Percentiles rank a stretch among this genome's conserved stretches.
Conservation (phyloP, 2,797 vertebrate species). For the Sarcophilus harrisii region DNA sequence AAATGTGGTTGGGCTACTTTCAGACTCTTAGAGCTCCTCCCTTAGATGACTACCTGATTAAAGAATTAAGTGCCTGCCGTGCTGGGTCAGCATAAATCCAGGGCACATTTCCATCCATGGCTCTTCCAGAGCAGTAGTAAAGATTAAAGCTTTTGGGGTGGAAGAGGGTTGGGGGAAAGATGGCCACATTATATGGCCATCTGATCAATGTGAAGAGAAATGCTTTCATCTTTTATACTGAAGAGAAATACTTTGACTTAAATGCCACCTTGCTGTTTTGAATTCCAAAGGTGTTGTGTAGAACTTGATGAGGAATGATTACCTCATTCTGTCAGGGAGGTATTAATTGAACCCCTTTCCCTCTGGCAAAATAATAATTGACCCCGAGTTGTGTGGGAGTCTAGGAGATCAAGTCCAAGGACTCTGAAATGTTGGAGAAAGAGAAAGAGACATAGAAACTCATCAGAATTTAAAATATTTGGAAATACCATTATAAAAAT, state of each 20-base stretch:
- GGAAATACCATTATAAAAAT: slow-evolving; percentile 3
- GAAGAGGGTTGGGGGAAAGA: slow-evolving; percentile 33
- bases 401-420: slow-evolving; percentile 32
- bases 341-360: slow-evolving; percentile 27
- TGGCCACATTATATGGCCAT: slow-evolving; percentile 29
- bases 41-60: slow-evolving; percentile 52
- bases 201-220: slow-evolving; percentile 65
- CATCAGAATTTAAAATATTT: slow-evolving; percentile 36
- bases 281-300: slow-evolving; percentile 52
- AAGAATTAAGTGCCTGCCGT: slow-evolving; percentile 62
- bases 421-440: slow-evolving; percentile 38
- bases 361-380: slow-evolving; percentile 56
- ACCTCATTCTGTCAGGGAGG: slow-evolving; percentile 26
- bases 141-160: background rate
- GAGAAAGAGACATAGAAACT: slow-evolving; percentile 17
- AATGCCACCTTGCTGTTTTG: slow-evolving; percentile 36
- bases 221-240: slow-evolving; percentile 75
- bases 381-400: slow-evolving; percentile 35
- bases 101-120: slow-evolving; percentile 36
- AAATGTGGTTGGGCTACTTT: slow-evolving; percentile 52
- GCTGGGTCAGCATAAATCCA: background rate
- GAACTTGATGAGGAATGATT: slow-evolving; percentile 64
- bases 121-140: slow-evolving; percentile 27
- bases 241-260: slow-evolving; percentile 38
- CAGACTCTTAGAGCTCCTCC: slow-evolving; percentile 56